These are phyloP conservation scores for Strigops habroptila DNA, from an alignment of 2,113 vertebrate genomes.

Conservation along the genomic window DNA sequence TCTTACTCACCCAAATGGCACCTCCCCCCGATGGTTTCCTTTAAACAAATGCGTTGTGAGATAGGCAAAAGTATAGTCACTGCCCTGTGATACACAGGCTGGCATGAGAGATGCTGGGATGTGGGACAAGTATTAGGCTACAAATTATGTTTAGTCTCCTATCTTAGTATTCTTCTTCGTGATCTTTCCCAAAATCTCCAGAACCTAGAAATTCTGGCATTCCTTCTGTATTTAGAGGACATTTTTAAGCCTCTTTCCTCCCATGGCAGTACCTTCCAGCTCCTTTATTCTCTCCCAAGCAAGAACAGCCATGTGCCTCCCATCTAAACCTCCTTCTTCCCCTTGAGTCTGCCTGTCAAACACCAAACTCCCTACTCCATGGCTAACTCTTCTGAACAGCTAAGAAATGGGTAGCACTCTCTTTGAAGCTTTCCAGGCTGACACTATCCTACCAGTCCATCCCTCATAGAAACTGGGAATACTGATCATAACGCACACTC, in stretches of 20 bases:
- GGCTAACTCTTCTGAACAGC: background rate
- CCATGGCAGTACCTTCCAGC: background rate
- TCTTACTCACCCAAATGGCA: background rate
- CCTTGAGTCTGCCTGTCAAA: background rate
- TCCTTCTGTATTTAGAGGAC: background rate
- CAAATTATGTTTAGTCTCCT: background rate
- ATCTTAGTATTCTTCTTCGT: background rate
- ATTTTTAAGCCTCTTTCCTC: background rate
- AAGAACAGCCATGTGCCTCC: accelerated
- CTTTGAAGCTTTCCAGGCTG: background rate
- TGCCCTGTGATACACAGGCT: background rate
- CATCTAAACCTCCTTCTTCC: background rate
- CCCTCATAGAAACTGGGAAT: background rate
- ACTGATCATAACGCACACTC: background rate
- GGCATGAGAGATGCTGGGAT: background rate
- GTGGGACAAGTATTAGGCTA: background rate
- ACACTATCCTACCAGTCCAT: background rate
- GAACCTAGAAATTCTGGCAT: background rate
- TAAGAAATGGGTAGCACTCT: background rate
- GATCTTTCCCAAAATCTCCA: background rate
- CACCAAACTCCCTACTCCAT: background rate
- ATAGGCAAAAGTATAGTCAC: background rate
- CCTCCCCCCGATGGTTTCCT: background rate
- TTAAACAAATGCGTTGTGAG: background rate
- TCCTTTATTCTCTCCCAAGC: background rate